Evolutionary conservation across 2,113 vertebrate species (phyloP).

Genomic region (Larimichthys crocea): DNA sequence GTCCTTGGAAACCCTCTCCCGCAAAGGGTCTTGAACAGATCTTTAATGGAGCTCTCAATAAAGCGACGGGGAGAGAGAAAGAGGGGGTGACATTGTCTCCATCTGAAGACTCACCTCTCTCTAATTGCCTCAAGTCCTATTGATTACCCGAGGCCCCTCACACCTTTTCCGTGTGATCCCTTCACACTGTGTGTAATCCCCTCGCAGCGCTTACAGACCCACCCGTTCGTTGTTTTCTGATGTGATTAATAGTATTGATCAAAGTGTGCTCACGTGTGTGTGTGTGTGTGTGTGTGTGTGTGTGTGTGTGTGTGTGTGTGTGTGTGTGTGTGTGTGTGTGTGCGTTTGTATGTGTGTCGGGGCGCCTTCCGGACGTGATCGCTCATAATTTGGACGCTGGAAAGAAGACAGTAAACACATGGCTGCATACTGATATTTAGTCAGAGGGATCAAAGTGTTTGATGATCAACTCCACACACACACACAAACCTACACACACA

Average conservation of each 20-base stretch:
- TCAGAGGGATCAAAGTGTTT: slow-evolving; percentile 3
- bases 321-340: slow-evolving; percentile 16
- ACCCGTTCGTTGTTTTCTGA: slow-evolving; percentile 47
- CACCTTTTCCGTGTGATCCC: slow-evolving; percentile 64
- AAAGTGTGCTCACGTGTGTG: slow-evolving; percentile 3
- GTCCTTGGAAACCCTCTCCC: slow-evolving; percentile 41
- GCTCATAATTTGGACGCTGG: background rate
- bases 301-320: slow-evolving; percentile 15
- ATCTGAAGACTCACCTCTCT: slow-evolving; percentile 64
- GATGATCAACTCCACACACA: background rate
- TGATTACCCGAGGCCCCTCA: slow-evolving; percentile 65
- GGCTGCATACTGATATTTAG: slow-evolving; percentile 9
- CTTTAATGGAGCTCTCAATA: slow-evolving; percentile 53
- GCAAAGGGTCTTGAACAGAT: slow-evolving; percentile 34
- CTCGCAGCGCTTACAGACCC: slow-evolving; percentile 42
- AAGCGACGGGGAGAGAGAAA: slow-evolving; percentile 20
- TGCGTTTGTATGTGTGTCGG: slow-evolving; percentile 5
- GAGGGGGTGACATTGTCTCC: slow-evolving; percentile 54
- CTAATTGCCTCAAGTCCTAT: slow-evolving; percentile 73
- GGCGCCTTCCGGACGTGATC: slow-evolving; percentile 4
- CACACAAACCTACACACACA: background rate
- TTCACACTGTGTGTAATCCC: slow-evolving; percentile 65
- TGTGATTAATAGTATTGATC: slow-evolving; percentile 69
- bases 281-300: slow-evolving; percentile 17
- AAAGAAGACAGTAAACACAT: slow-evolving; percentile 6